Percentiles rank a stretch among this genome's conserved stretches.
These are phyloP conservation scores for Drosophila funebris DNA, from an alignment of 1,140 invertebrate genomes.

Conservation along the genomic window DNA sequence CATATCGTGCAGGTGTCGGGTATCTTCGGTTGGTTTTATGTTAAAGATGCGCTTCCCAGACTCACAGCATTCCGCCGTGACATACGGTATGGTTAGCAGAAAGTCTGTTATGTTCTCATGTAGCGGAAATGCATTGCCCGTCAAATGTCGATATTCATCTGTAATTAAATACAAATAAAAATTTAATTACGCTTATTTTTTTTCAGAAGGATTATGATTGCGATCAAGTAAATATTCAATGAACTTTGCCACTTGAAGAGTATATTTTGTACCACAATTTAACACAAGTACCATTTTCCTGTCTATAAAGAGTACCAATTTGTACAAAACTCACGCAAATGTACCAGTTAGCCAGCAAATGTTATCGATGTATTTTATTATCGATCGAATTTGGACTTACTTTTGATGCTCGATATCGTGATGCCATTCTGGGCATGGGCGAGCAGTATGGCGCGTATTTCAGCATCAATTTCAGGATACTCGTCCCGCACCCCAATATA, in stretches of 20 bases:
- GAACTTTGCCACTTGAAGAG: too few species aligned
- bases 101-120: conserved; percentile 75
- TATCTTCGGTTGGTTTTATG: conserved; percentile 62
- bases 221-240: too few species aligned
- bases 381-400: conserved; percentile 41
- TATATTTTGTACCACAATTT: too few species aligned
- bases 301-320: too few species aligned
- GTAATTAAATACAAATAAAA: neutral
- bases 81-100: conserved; percentile 73
- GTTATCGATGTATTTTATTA: too few species aligned
- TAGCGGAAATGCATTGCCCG: conserved; percentile 67
- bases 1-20: conserved; percentile 71
- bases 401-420: conserved; percentile 77
- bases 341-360: too few species aligned
- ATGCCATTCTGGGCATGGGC: conserved; percentile 76
- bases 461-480: conserved; percentile 71
- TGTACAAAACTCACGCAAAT: too few species aligned
- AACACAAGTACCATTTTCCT: too few species aligned
- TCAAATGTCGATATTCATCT: conserved; percentile 78
- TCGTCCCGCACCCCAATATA: conserved; percentile 67
- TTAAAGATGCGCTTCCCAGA: conserved; percentile 73
- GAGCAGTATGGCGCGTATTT: conserved; percentile 74
- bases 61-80: conserved; percentile 69
- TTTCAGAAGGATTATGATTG: too few species aligned
- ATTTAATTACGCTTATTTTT: too few species aligned